phyloP scores from a whole-genome alignment of 1,140 invertebrate species.

The Hyles vespertilio region DNA sequence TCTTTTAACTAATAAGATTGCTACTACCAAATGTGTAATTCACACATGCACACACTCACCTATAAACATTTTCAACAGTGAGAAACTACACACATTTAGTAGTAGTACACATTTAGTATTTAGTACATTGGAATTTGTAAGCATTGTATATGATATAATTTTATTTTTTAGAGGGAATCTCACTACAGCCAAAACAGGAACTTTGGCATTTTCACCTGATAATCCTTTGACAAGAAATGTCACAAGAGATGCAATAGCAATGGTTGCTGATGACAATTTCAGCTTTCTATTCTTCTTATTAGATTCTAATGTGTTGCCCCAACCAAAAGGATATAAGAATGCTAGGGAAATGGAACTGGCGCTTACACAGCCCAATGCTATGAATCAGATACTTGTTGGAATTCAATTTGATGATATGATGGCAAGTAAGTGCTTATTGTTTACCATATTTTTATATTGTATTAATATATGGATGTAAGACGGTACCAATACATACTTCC shows the following conservation, averaged over 20 bases:
- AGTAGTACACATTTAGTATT: too few relatives aligned
- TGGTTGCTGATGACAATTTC: constrained; percentile 60
- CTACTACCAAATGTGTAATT: too few relatives aligned
- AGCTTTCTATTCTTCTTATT: constrained; percentile 56
- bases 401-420: constrained; percentile 75
- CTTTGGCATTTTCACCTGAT: constrained; percentile 65
- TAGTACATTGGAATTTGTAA: too few relatives aligned
- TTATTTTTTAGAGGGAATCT: constrained; percentile 47
- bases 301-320: constrained; percentile 51
- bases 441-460: too few relatives aligned
- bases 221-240: constrained; percentile 56
- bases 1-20: too few relatives aligned
- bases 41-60: too few relatives aligned
- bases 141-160: constrained; percentile 1
- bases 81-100: too few relatives aligned
- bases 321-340: constrained; percentile 58
- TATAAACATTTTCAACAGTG: too few relatives aligned
- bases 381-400: constrained; percentile 69
- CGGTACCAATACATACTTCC: too few relatives aligned
- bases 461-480: too few relatives aligned
- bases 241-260: constrained; percentile 59
- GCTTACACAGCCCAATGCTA: constrained; percentile 60
- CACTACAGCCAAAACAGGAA: constrained; percentile 50
- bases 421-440: constrained; percentile 49
- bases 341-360: constrained; percentile 55